These are phyloP conservation scores for Bettongia penicillata DNA, from an alignment of 2,113 vertebrate species.

Conservation along the genomic window DNA sequence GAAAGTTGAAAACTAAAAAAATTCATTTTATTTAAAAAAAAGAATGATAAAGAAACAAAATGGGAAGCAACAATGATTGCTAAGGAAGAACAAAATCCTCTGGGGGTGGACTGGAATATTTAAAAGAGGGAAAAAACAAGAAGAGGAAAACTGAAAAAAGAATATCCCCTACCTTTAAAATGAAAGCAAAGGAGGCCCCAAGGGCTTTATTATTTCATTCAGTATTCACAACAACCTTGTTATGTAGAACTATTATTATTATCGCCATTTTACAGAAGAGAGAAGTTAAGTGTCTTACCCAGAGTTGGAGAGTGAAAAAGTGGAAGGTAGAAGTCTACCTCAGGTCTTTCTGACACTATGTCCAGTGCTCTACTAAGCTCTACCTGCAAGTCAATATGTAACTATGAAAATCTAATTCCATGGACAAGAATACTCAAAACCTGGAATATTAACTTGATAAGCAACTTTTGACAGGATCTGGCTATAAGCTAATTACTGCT, in stretches of 20 bases:
- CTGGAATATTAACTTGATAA: not conserved
- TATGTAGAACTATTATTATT: not conserved
- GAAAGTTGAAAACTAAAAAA: too few relatives aligned
- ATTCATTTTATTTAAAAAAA: too few relatives aligned
- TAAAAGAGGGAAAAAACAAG: not conserved
- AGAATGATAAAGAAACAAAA: not conserved
- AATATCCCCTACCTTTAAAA: not conserved
- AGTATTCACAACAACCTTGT: not conserved
- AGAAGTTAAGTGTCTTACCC: not conserved
- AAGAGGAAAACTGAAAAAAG: not conserved
- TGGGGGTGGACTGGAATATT: not conserved
- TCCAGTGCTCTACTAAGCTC: not conserved
- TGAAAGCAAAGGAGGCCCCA: not conserved
- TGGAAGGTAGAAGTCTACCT: not conserved
- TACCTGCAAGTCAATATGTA: not conserved
- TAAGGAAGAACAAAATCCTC: not conserved
- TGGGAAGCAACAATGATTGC: not conserved
- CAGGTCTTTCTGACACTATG: not conserved
- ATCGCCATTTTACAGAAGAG: not conserved
- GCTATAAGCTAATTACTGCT: not conserved
- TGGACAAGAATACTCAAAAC: not conserved
- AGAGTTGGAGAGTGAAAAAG: not conserved
- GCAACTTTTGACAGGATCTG: not conserved
- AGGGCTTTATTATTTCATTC: not conserved
- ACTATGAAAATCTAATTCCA: not conserved